Percentiles rank a stretch among this genome's conserved stretches.
Conservation (phyloP, 2,888 invertebrate genomes). For the Dinocampus coccinellae region DNA sequence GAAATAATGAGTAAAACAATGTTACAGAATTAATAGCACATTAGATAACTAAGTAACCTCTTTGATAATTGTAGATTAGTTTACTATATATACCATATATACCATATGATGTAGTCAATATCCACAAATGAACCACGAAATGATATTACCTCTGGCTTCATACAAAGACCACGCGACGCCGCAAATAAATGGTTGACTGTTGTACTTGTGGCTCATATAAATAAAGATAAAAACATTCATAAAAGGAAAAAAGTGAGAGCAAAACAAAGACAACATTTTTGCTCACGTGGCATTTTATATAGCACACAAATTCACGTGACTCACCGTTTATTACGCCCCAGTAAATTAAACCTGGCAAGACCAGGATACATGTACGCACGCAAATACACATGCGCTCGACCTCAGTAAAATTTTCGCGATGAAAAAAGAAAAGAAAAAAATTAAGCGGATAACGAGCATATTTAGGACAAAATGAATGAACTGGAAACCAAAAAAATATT, state of each 20-base stretch:
- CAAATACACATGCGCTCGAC: conserved; percentile 7
- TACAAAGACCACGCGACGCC: not conserved
- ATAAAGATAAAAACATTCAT: not conserved
- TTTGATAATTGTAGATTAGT: conserved; percentile 18
- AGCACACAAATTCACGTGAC: conserved; percentile 20
- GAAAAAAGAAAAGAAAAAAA: not conserved
- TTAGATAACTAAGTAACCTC: conserved; percentile 23
- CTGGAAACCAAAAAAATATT: conserved; percentile 7
- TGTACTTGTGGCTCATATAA: not conserved
- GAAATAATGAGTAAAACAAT: conserved; percentile 28
- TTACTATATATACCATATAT: too few relatives aligned
- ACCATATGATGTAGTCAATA: not conserved
- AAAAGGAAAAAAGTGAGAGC: not conserved
- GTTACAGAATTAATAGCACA: conserved; percentile 30
- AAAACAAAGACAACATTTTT: not conserved
- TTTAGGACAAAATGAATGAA: conserved; percentile 18
- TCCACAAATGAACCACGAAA: conserved; percentile 29
- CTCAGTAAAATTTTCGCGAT: conserved; percentile 13
- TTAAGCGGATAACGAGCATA: conserved; percentile 15
- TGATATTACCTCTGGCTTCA: conserved; percentile 12
- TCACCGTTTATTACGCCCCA: conserved; percentile 32
- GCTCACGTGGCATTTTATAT: conserved; percentile 10
- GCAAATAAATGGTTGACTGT: not conserved
- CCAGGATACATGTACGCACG: conserved; percentile 16
- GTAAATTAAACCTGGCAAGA: conserved; percentile 34